Base-by-base conservation (phyloP, 2,888 invertebrate species). In the Coenonympha glycerion region DNA sequence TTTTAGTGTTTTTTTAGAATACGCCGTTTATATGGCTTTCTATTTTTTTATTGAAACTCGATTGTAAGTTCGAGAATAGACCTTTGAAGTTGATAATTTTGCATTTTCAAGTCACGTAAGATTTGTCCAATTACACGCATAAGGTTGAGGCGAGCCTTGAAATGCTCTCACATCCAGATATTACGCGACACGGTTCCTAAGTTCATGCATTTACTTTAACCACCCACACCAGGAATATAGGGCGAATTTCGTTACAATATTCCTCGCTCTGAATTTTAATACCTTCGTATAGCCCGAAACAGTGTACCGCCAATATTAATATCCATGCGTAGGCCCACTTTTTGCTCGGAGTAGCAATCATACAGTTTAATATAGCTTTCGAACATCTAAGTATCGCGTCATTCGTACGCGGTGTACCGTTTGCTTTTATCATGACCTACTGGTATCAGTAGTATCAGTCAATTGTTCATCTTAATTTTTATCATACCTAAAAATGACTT, bases 281-380 rank as follows among this genome's bases (percentile, higher is more conserved):
- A 56, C 52, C 52, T 55, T 58, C 57, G 59, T 57, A 56, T 53
- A 36, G 54, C 59, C 56, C 56, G 54, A 60, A 58, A 54, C 55
- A 53, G 54, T 46, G 45, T 42, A 51, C 55, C 48, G 52, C 53
- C 58, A 53, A 52, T 53, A 57, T 53, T 58, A 54, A 58, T 52
- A 57, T 57, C 46, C 36, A 50, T 53, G 60, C 58, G 60, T 58
- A 55, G 61, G 58, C 49, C 41, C 56, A 57, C 60, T 56, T 54
- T 57, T 13, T 3, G 13, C n/a, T 13, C 30, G 13, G 13, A 5
- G 11, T 30, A 30, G 13, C 30, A 30, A 30, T 13, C 21, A 24
- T 2, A 39, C 5, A 39, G 39, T 9, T 15, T 3, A 22, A 13
- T 9, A 36, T 36, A n/a, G 24, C 3, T 4, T 24, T 24, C 9